Percentiles rank a stretch among this genome's conserved stretches.
Evolutionary conservation across 2,888 invertebrate species (phyloP).

Genomic region (Drosophila vallismaia): DNA sequence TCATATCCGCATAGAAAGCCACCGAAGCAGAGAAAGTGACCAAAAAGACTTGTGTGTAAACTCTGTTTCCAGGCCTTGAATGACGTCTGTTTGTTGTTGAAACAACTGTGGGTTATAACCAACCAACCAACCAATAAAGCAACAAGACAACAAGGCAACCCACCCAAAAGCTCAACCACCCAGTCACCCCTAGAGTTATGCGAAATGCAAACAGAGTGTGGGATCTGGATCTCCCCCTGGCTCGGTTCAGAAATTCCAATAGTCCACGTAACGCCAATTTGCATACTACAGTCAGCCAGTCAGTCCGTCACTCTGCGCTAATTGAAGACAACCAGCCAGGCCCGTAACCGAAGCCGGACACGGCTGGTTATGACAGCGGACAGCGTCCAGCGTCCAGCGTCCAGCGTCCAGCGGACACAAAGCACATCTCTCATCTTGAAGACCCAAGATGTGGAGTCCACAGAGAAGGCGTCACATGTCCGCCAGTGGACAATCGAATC

Average conservation of each 20-base stretch:
- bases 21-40: conserved; percentile 65
- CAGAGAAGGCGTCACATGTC: conserved; percentile 49
- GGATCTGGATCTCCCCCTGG: conserved; percentile 41
- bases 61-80: conserved; percentile 12
- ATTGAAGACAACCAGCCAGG: conserved; percentile 56
- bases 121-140: conserved; percentile 19
- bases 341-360: conserved; percentile 30
- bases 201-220: conserved; percentile 30
- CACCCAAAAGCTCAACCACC: conserved; percentile 4
- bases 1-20: conserved; percentile 75
- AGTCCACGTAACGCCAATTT: conserved; percentile 71
- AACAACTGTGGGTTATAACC: conserved; percentile 58
- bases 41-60: conserved; percentile 21
- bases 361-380: conserved; percentile 30
- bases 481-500: conserved; percentile 65
- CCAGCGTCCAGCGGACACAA: conserved; percentile 7
- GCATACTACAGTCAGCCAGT: conserved; percentile 44
- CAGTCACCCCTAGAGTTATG: conserved; percentile 34
- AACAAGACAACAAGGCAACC: neutral
- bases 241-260: conserved; percentile 59
- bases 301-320: conserved; percentile 48
- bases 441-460: conserved; percentile 17
- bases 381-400: neutral
- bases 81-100: conserved; percentile 58
- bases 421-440: conserved; percentile 5